Conservation (phyloP, 2,113 vertebrate species). For the Haemorhous mexicanus region DNA sequence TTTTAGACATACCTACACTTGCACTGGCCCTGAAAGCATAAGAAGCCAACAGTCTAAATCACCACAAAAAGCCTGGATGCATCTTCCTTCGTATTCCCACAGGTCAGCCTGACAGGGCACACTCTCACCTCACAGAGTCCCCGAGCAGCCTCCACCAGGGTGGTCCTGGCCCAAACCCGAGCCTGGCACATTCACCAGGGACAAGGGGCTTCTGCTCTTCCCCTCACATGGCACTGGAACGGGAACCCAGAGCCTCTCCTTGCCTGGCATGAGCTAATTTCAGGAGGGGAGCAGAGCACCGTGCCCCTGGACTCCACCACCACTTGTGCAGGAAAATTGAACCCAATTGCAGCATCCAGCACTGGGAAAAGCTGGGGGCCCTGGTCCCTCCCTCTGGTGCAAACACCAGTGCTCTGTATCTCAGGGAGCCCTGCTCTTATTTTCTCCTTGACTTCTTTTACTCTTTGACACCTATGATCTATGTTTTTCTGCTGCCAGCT, state of each 20-base stretch:
- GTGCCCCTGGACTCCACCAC: not conserved
- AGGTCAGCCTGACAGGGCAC: not conserved
- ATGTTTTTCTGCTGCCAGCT: not conserved
- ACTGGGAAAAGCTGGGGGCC: accelerated
- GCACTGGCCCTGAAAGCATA: not conserved
- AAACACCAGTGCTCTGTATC: not conserved
- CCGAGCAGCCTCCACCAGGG: no score
- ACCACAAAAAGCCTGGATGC: not conserved
- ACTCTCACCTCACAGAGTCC: not conserved
- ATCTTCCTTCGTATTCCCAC: not conserved
- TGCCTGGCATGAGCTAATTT: not conserved
- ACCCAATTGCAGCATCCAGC: not conserved
- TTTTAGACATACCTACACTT: not conserved
- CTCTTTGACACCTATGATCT: not conserved
- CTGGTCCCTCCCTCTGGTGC: not conserved
- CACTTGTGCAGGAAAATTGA: not conserved
- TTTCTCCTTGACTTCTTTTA: not conserved
- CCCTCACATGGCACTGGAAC: accelerated
- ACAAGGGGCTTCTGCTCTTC: not conserved
- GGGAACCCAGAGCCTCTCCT: not conserved
- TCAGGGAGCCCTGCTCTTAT: accelerated
- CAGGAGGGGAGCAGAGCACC: not conserved
- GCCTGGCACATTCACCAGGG: accelerated
- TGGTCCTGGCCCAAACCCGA: not conserved
- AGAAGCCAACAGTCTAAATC: not conserved